Evolutionary conservation across 1,140 invertebrate species (phyloP), one percentile per base, ranked within the genome.

Genomic region (Cyclina sinensis): DNA sequence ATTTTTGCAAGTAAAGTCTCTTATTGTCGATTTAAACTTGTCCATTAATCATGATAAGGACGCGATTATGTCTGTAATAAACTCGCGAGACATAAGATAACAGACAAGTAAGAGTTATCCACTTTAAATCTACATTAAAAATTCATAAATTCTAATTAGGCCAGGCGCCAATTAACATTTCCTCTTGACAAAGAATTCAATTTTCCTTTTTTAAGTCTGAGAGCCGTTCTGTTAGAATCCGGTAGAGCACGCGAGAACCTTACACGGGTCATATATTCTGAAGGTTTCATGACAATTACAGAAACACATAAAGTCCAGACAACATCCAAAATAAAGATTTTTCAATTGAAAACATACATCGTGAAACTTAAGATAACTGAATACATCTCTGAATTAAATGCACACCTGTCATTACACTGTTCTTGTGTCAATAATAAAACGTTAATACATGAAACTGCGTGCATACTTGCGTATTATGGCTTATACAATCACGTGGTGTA

Each of bases 401-500:
- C 68, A 57, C 70, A 78, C 74, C 84, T 86, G 70, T 86, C 84
- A 78, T 48, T 62, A 43, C 62, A 16, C 32, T 68, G 54, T 68
- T 65, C 57, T 73, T 16, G 9, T 62, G 74, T 78, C 51, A 76
- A 76, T 86, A 76, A 76, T 86, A 65, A 86, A 86, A 43, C 74
- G 24, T 37, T 68, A 48, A n/a, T 68, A 54, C 59, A 70, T 54
- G 84, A 39, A 78, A 59, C 54, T 48, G 48, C 74, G 70, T 76
- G 70, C 51, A 37, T 30, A n/a, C 32, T 86, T 48, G 73, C 83
- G 83, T 86, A 86, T 86, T 76, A 73, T 76, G 39, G 51, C 46
- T 74, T 62, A 78, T 46, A 76, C 80, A 12, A 37, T 86, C 84
- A 86, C 84, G 84, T 86, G 84, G 74, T 62, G 9, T 21, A 18